Base-by-base conservation (phyloP, 2,113 vertebrate species). In the Columba livia region DNA sequence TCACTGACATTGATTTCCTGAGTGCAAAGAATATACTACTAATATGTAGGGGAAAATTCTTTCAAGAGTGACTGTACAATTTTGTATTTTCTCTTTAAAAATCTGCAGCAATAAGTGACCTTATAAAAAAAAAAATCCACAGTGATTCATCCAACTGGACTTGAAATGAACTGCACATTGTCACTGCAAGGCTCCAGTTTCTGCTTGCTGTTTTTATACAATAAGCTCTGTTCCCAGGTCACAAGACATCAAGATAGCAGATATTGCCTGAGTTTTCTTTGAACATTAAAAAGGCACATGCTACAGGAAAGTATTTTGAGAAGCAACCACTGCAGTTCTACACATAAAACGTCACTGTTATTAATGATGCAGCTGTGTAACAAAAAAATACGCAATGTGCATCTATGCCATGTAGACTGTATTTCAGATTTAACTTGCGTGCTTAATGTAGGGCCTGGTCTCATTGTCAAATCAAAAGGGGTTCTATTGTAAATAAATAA, bases 1-100 rank as follows among this genome's bases (percentile, higher is more conserved):
- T 98, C 98, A 98, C 51, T 12, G 36, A 81, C 90, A 91, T 84
- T 57, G 86, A 94, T 83, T 91, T 96, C 70, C 81, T 89, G 70
- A 96, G 86, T 66, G 85, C 83, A 60, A 93, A 75, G 79, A 86
- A 92, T 58, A 71, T 3, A 40, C 90, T 79, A 87, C 73, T 89
- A 88, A 77, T 57, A 75, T 0, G 4, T 88, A 77, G 72, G 17
- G 82, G 82, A 89, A 83, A 47, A 53, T 9, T 48, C 77, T 71
- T 90, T 82, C 54, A 71, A 60, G 65, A 64, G 29, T 31, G 60
- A 88, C 31, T 69, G 28, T 5, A 85, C 10, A 4, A 60, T 66
- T 91, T 57, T 78, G 20, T 42, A 25, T 79, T 85, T 79, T 91
- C 61, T 60, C 77, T 79, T 89, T 83, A 65, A 91, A 90, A 83